Conservation (phyloP, 2,888 invertebrate genomes). For the Cenopis cana region DNA sequence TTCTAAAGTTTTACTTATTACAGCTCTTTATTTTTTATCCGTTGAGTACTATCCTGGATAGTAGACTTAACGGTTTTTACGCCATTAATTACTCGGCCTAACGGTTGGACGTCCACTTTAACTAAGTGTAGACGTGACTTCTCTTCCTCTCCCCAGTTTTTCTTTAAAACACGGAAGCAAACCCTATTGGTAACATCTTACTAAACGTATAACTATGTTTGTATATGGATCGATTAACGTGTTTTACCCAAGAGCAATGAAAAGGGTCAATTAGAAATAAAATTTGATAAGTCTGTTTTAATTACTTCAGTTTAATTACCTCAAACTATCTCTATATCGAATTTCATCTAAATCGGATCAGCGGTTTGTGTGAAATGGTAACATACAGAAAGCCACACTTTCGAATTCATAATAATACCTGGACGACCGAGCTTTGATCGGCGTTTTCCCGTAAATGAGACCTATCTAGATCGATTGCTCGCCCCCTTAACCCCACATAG, state of each 20-base stretch:
- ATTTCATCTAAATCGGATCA: no score
- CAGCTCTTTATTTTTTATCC: neutral
- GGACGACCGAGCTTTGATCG: no score
- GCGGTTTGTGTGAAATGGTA: no score
- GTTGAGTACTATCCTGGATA: neutral
- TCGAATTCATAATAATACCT: no score
- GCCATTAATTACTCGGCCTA: constrained; percentile 81
- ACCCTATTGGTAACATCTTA: neutral
- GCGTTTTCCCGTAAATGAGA: no score
- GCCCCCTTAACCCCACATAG: no score
- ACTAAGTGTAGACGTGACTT: constrained; percentile 75
- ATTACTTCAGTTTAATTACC: no score
- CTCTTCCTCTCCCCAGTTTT: constrained; percentile 59
- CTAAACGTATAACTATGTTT: neutral
- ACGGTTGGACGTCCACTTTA: constrained; percentile 77
- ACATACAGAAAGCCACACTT: no score
- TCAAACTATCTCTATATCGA: no score
- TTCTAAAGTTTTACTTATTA: neutral
- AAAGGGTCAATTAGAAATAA: neutral
- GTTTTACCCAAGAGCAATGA: neutral
- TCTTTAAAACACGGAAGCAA: constrained; percentile 14
- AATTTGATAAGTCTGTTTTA: no score
- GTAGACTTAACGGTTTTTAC: constrained; percentile 63
- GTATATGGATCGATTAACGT: neutral
- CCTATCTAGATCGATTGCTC: no score